These are phyloP conservation scores for Leguminivora glycinivorella DNA, from an alignment of 1,140 invertebrate species.

Conservation along the genomic window DNA sequence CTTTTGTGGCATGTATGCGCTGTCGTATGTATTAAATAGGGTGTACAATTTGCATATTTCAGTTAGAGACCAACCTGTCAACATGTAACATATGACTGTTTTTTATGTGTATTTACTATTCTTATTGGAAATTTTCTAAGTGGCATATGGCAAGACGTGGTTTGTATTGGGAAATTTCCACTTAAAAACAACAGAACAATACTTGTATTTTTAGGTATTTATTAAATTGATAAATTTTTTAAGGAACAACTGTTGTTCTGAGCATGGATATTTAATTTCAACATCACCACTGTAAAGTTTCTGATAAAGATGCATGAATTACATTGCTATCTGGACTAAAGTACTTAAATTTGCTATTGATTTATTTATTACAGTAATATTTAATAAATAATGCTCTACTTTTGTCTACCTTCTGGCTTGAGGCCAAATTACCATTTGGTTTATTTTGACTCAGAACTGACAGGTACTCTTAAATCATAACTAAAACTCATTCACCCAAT, in stretches of 20 bases:
- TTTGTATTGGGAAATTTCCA: constrained; percentile 3
- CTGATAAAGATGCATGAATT: neutral
- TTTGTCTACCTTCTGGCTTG: neutral
- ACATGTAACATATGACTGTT: constrained; percentile 46
- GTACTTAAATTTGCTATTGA: neutral
- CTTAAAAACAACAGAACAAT: constrained; percentile 12
- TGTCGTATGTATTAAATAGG: constrained; percentile 40
- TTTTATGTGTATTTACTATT: constrained; percentile 40
- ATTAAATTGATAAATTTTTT: neutral
- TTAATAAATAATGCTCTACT: constrained; percentile 8
- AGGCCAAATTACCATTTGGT: constrained; percentile 1
- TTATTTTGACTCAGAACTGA: constrained; percentile 9
- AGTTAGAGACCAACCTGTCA: constrained; percentile 33
- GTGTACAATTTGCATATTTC: constrained; percentile 35
- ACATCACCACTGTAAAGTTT: too few species aligned
- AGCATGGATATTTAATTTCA: neutral
- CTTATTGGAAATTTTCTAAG: constrained; percentile 38
- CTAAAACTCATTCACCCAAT: constrained; percentile 9
- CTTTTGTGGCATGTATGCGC: constrained; percentile 33
- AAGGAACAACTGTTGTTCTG: neutral
- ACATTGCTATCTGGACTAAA: neutral
- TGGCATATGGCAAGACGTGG: neutral
- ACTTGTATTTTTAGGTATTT: neutral
- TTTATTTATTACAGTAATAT: neutral
- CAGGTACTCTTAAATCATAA: constrained; percentile 8